Evolutionary conservation across 2,888 invertebrate genomes (phyloP).

Genomic region (Drepanosiphum platanoidis): DNA sequence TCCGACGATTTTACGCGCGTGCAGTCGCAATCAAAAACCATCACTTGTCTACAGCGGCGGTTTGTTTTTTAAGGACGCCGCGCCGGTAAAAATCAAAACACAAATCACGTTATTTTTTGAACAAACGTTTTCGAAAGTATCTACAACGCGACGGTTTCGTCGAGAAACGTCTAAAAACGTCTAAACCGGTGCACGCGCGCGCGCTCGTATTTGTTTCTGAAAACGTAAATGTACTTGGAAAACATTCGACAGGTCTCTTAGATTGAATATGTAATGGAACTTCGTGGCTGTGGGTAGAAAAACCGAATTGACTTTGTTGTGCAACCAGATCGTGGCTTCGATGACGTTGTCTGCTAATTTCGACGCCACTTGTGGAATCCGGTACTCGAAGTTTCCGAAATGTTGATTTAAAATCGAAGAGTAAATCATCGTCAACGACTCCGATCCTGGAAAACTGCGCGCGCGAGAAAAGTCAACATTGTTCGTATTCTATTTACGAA

Average conservation of each 20-base stretch:
- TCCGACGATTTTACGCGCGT: too few relatives aligned
- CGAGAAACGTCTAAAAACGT: too few relatives aligned
- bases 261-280: constrained; percentile 96
- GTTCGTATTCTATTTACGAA: too few relatives aligned
- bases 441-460: constrained; percentile 78
- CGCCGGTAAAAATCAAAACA: too few relatives aligned
- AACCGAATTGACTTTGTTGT: constrained; percentile 85
- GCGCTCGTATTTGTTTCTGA: background rate
- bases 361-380: constrained; percentile 77
- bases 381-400: constrained; percentile 81
- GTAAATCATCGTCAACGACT: constrained; percentile 89
- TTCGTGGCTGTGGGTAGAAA: constrained; percentile 96
- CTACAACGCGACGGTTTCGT: too few relatives aligned
- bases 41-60: too few relatives aligned
- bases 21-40: too few relatives aligned
- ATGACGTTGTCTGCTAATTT: constrained; percentile 80
- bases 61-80: too few relatives aligned
- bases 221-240: constrained; percentile 79
- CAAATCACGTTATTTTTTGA: too few relatives aligned
- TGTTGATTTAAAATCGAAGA: constrained; percentile 88
- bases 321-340: constrained; percentile 83
- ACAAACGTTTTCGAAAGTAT: too few relatives aligned
- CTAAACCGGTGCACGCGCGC: too few relatives aligned
- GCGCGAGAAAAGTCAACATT: too few relatives aligned
- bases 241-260: constrained; percentile 92